Conservation (phyloP, 2,888 invertebrate species). For the Bombyx huttoni region DNA sequence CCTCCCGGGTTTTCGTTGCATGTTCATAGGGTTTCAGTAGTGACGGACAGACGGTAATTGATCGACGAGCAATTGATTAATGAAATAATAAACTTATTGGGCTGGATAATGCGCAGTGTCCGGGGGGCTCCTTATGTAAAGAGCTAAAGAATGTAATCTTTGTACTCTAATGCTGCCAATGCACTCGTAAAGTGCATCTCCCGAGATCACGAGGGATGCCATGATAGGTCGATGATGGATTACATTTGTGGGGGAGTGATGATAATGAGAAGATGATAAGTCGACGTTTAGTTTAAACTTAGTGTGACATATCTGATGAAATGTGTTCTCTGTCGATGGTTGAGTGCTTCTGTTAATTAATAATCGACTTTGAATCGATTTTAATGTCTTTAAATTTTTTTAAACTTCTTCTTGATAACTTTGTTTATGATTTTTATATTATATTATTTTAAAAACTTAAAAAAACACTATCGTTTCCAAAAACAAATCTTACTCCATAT, state of each 20-base stretch:
- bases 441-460: too few relatives aligned
- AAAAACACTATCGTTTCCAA: too few relatives aligned
- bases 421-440: too few relatives aligned
- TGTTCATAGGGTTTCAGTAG: constrained; percentile 59
- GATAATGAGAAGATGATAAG: constrained; percentile 2
- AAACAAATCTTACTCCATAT: too few relatives aligned
- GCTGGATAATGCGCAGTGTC: constrained; percentile 21
- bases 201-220: constrained; percentile 1
- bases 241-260: constrained; percentile 3
- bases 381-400: background rate
- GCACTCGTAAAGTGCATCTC: constrained; percentile 9
- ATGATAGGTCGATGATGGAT: constrained; percentile 4
- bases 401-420: too few relatives aligned
- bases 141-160: constrained; percentile 1
- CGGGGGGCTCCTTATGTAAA: constrained; percentile 2
- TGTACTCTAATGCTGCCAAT: constrained; percentile 7
- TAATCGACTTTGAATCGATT: background rate
- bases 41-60: constrained; percentile 49
- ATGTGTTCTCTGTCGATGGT: background rate
- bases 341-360: background rate
- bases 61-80: constrained; percentile 60
- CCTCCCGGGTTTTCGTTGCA: constrained; percentile 55
- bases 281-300: background rate
- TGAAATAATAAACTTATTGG: constrained; percentile 34
- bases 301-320: background rate